phyloP scores from a whole-genome alignment of 2,888 invertebrate genomes.

The Plutella xylostella region DNA sequence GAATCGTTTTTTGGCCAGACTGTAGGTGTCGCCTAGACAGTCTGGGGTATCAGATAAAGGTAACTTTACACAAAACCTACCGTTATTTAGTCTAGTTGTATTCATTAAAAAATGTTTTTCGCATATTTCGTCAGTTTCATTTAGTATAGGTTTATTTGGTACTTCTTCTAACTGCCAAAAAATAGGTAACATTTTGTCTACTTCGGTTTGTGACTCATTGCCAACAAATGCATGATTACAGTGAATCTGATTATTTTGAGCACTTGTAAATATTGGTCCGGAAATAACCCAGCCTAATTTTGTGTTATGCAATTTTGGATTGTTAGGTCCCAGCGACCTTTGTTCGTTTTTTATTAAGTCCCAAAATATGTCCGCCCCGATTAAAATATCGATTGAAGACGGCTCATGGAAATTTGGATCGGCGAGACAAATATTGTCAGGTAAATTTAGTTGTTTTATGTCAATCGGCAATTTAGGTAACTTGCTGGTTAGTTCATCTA shows the following conservation, averaged over 20 bases:
- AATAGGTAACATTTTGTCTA: too few species aligned
- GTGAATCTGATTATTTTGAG: too few species aligned
- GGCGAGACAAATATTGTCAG: slow-evolving; percentile 3
- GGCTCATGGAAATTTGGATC: slow-evolving; percentile 4
- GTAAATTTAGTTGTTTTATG: slow-evolving; percentile 3
- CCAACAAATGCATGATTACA: too few species aligned
- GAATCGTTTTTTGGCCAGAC: neutral
- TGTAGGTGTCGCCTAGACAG: neutral
- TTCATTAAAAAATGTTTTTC: neutral
- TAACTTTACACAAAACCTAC: neutral
- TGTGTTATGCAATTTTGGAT: neutral
- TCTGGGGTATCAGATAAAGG: neutral
- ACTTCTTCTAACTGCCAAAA: neutral
- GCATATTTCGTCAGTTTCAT: neutral
- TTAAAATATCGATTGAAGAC: slow-evolving; percentile 1
- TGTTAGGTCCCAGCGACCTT: neutral
- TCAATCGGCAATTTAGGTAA: neutral
- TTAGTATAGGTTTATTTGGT: neutral
- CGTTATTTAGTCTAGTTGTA: neutral
- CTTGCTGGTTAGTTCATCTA: neutral
- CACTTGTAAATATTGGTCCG: neutral
- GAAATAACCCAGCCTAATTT: neutral
- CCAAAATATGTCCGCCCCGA: neutral
- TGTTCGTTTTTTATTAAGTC: neutral
- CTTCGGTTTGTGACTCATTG: too few species aligned